Evolutionary conservation across 2,113 vertebrate genomes (phyloP).

Genomic region (Leptobrachium leishanense): DNA sequence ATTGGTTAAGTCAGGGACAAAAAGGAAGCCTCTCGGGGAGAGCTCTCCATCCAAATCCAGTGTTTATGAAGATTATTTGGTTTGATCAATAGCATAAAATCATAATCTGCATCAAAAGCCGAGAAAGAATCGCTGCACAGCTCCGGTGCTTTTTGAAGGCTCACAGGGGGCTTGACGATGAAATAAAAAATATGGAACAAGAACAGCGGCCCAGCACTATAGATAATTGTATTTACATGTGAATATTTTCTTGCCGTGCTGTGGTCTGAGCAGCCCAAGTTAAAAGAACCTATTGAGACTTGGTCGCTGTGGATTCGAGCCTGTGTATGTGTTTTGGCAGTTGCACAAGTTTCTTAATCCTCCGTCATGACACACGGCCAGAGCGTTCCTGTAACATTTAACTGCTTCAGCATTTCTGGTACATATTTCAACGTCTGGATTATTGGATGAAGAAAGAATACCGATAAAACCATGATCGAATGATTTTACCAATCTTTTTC

Average conservation of each 20-base stretch:
- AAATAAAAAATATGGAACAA: not conserved
- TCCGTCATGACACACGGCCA: not conserved
- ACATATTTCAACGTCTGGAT: not conserved
- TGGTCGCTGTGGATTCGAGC: not conserved
- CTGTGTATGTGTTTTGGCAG: constrained; percentile 13
- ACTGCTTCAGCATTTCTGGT: not conserved
- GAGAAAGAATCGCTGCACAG: too few relatives aligned
- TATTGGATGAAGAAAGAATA: too few relatives aligned
- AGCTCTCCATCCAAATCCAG: too few relatives aligned
- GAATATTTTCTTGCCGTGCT: not conserved
- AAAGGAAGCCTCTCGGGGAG: too few relatives aligned
- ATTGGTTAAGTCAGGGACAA: too few relatives aligned
- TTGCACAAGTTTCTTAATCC: not conserved
- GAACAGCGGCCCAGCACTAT: not conserved
- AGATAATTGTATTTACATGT: not conserved
- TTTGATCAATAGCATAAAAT: too few relatives aligned
- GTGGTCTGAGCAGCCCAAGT: not conserved
- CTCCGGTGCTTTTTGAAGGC: too few relatives aligned
- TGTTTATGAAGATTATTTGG: too few relatives aligned
- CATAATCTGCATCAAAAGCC: too few relatives aligned
- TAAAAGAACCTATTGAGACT: not conserved
- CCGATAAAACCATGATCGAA: too few relatives aligned
- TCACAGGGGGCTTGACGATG: too few relatives aligned
- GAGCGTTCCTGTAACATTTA: not conserved
- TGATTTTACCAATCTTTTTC: too few relatives aligned